These are phyloP conservation scores for Acrocephalus arundinaceus DNA, from an alignment of 2,113 vertebrate species.

Conservation along the genomic window DNA sequence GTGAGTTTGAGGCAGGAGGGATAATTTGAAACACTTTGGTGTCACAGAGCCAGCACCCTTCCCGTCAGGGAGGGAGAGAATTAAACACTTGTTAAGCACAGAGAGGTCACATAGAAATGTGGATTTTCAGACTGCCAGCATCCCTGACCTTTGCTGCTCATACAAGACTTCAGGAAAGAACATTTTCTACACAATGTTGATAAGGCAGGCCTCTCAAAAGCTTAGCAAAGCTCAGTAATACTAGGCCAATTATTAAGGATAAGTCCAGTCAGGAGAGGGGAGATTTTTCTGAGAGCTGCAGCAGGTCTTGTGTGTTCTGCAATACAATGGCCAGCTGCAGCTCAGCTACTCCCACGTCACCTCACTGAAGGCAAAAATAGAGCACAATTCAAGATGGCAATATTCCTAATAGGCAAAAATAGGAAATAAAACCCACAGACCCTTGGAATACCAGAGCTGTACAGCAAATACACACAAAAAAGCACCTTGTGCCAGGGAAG, in stretches of 20 bases:
- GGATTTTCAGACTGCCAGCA: not conserved
- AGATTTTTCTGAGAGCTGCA: not conserved
- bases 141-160: not conserved
- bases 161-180: not conserved
- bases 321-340: not conserved
- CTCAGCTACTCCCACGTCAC: not conserved
- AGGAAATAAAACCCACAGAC: not conserved
- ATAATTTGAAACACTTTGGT: not conserved
- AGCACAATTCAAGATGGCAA: not conserved
- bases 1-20: not conserved
- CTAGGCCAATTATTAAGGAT: not conserved
- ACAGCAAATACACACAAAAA: not conserved
- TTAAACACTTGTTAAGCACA: not conserved
- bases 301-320: not conserved
- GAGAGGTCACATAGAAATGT: slow-evolving; percentile 26
- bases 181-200: not conserved
- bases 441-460: rapidly evolving
- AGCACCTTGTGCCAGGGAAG: not conserved
- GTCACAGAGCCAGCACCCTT: not conserved
- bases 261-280: not conserved
- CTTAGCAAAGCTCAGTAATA: not conserved
- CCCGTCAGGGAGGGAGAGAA: not conserved
- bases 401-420: not conserved
- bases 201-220: not conserved
- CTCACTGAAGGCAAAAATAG: not conserved